Evolutionary conservation across 1,140 invertebrate genomes (phyloP).

Genomic region (Drosophila novamexicana): DNA sequence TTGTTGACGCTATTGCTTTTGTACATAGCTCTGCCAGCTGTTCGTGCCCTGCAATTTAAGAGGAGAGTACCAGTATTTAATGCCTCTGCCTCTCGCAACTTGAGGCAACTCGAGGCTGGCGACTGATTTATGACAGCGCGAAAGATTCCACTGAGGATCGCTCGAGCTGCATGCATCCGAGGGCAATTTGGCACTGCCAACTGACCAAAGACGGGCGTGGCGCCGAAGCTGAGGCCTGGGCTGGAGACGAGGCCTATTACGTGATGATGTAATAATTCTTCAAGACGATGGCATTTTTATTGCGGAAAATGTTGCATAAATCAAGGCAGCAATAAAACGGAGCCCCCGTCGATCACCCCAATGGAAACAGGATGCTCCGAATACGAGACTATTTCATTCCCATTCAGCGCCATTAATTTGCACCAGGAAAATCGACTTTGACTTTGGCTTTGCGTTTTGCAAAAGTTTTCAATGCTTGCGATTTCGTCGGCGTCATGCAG

Average conservation of each 20-base stretch:
- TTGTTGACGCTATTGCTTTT: constrained; percentile 48
- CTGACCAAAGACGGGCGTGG: constrained; percentile 62
- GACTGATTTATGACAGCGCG: constrained; percentile 76
- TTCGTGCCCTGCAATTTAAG: constrained; percentile 72
- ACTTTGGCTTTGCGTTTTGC: constrained; percentile 19
- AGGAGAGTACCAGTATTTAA: constrained; percentile 68
- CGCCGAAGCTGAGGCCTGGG: constrained; percentile 41
- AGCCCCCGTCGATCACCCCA: constrained; percentile 49
- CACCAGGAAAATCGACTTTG: constrained; percentile 44
- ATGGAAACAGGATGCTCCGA: constrained; percentile 69
- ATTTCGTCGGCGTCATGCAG: constrained; percentile 61
- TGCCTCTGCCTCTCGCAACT: constrained; percentile 37
- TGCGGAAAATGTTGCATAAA: constrained; percentile 80
- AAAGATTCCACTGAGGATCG: constrained; percentile 52
- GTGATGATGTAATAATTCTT: constrained; percentile 82
- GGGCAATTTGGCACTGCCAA: constrained; percentile 61
- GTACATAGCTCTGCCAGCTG: constrained; percentile 37
- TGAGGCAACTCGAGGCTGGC: constrained; percentile 55
- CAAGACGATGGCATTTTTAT: constrained; percentile 74
- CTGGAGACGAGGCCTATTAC: constrained; percentile 61
- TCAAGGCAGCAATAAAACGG: constrained; percentile 76
- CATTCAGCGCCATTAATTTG: constrained; percentile 62
- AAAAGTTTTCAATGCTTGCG: constrained; percentile 45
- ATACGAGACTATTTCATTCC: constrained; percentile 54
- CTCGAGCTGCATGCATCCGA: constrained; percentile 43